These are phyloP conservation scores for Zoanthus sociatus DNA, from an alignment of 92 coral and sea anemone genomes.

Conservation along the genomic window DNA sequence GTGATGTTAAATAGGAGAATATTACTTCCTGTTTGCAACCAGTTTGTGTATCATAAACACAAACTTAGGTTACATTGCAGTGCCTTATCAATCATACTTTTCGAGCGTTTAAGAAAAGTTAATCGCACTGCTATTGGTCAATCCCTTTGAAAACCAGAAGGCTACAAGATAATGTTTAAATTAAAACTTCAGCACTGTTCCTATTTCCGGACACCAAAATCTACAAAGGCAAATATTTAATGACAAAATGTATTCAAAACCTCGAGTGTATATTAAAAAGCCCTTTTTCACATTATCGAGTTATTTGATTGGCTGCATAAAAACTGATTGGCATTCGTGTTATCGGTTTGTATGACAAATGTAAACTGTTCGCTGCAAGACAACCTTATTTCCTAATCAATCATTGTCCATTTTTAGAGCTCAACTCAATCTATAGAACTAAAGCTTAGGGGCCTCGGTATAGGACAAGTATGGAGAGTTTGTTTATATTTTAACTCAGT, in stretches of 20 bases:
- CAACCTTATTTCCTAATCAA: conserved; percentile 20
- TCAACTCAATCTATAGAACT: conserved; percentile 2
- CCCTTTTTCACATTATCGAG: not conserved
- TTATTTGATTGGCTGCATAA: conserved; percentile 24
- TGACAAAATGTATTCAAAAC: conserved; percentile 9
- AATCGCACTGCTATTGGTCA: not conserved
- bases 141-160: not conserved
- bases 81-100: not conserved
- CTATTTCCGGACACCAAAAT: conserved; percentile 32
- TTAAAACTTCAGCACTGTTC: conserved; percentile 21
- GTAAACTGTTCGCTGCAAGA: conserved; percentile 18
- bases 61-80: not conserved
- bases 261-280: conserved; percentile 34
- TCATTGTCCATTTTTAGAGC: conserved; percentile 22
- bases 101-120: not conserved
- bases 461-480: not conserved
- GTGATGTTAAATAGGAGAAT: not conserved
- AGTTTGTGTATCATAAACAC: not conserved
- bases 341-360: conserved; percentile 25
- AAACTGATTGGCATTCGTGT: conserved; percentile 15
- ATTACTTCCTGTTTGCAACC: not conserved
- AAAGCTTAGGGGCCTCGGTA: conserved; percentile 17
- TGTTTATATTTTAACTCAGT: not conserved
- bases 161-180: not conserved
- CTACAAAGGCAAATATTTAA: conserved; percentile 37